Evolutionary conservation across 2,888 invertebrate genomes (phyloP).

Genomic region (Urechis unicinctus): DNA sequence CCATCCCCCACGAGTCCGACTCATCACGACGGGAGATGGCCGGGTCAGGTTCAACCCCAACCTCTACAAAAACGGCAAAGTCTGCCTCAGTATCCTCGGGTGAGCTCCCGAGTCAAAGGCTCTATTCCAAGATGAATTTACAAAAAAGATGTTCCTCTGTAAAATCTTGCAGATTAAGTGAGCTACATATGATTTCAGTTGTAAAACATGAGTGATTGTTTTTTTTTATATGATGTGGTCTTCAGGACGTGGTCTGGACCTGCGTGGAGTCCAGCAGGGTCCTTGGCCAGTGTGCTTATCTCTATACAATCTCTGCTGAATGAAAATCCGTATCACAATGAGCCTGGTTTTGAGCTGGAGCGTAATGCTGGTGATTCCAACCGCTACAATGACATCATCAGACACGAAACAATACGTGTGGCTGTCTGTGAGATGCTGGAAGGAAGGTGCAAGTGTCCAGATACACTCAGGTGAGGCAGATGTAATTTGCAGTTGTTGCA

Average conservation of each 20-base stretch:
- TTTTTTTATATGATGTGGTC: constrained; percentile 2
- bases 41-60: constrained; percentile 62
- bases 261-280: constrained; percentile 58
- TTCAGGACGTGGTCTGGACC: constrained; percentile 58
- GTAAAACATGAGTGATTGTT: neutral
- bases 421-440: constrained; percentile 59
- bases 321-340: constrained; percentile 62
- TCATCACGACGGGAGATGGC: constrained; percentile 59
- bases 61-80: constrained; percentile 60
- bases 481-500: neutral
- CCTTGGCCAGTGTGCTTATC: constrained; percentile 55
- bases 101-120: constrained; percentile 29
- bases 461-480: constrained; percentile 32
- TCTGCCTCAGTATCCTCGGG: constrained; percentile 58
- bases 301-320: constrained; percentile 60
- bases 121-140: neutral
- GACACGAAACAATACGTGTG: constrained; percentile 57
- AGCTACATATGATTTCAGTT: too few relatives aligned
- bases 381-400: constrained; percentile 56
- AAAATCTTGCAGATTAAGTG: neutral
- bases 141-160: too few relatives aligned
- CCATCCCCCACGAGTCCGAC: constrained; percentile 57
- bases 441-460: constrained; percentile 37
- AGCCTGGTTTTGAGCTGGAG: constrained; percentile 60
- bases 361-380: constrained; percentile 52